phyloP scores from a whole-genome alignment of 2,888 invertebrate species.

The Dicycla oo region DNA sequence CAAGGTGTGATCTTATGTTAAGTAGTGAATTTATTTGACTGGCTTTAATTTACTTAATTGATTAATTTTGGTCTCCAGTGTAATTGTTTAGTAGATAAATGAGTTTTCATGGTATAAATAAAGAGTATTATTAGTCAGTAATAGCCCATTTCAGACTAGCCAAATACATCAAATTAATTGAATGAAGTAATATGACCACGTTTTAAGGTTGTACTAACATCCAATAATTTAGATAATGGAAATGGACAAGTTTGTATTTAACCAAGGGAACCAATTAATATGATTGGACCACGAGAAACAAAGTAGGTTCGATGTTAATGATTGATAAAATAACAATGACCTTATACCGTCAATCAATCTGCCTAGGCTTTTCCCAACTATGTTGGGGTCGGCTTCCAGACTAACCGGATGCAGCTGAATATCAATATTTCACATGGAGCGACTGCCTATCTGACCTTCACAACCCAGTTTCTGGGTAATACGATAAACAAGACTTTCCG shows the following conservation, averaged over 20 bases:
- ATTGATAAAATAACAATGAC: constrained; percentile 33
- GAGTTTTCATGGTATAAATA: not conserved
- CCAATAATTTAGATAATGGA: constrained; percentile 38
- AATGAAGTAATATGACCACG: not conserved
- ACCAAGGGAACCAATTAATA: constrained; percentile 29
- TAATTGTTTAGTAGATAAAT: not conserved
- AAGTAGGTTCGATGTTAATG: constrained; percentile 17
- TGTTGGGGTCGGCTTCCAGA: too few relatives aligned
- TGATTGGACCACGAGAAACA: constrained; percentile 15
- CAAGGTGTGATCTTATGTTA: too few relatives aligned
- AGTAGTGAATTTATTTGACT: not conserved
- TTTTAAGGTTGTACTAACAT: not conserved
- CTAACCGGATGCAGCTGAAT: too few relatives aligned
- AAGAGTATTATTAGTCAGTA: not conserved
- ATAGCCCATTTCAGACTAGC: constrained; percentile 7
- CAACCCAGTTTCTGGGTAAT: too few relatives aligned
- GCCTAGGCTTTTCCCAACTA: too few relatives aligned
- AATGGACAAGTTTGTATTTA: constrained; percentile 13
- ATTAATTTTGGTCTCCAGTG: not conserved
- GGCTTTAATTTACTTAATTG: not conserved
- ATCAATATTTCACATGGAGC: too few relatives aligned
- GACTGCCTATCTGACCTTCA: too few relatives aligned
- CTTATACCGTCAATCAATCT: not conserved
- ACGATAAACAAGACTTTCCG: too few relatives aligned
- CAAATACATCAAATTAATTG: constrained; percentile 14